phyloP scores from a whole-genome alignment of 2,888 invertebrate species.

The Sarcophaga caerulescens region DNA sequence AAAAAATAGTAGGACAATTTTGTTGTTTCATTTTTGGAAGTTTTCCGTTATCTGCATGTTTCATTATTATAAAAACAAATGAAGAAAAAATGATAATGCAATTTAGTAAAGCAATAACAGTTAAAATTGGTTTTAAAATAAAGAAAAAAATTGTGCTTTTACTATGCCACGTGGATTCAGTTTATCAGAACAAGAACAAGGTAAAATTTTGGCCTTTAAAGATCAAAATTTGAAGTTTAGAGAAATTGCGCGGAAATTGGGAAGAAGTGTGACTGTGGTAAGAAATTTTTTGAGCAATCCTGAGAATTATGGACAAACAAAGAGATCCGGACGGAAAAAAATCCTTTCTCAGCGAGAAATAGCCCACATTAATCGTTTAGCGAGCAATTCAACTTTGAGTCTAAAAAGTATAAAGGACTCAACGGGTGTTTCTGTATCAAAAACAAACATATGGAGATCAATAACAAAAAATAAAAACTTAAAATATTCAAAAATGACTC shows the following conservation, averaged over 20 bases:
- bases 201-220: conserved; percentile 21
- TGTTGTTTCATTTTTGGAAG: neutral
- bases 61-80: neutral
- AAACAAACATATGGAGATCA: too few relatives aligned
- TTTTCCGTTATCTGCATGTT: neutral
- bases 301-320: conserved; percentile 11
- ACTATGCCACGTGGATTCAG: neutral
- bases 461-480: too few relatives aligned
- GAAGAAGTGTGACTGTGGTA: conserved; percentile 2
- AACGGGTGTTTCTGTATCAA: too few relatives aligned
- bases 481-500: too few relatives aligned
- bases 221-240: conserved; percentile 1
- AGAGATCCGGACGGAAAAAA: conserved; percentile 12
- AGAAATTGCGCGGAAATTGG: neutral
- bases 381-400: conserved; percentile 11
- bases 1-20: neutral
- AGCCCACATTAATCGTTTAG: conserved; percentile 2
- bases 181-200: too few relatives aligned
- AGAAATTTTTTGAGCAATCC: conserved; percentile 2
- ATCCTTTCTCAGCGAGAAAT: conserved; percentile 3
- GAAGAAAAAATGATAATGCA: neutral
- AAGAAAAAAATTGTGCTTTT: too few relatives aligned
- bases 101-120: neutral
- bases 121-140: neutral
- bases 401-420: too few relatives aligned